These are phyloP conservation scores for Drosophila kokeensis DNA, from an alignment of 2,888 invertebrate genomes.

Conservation along the genomic window DNA sequence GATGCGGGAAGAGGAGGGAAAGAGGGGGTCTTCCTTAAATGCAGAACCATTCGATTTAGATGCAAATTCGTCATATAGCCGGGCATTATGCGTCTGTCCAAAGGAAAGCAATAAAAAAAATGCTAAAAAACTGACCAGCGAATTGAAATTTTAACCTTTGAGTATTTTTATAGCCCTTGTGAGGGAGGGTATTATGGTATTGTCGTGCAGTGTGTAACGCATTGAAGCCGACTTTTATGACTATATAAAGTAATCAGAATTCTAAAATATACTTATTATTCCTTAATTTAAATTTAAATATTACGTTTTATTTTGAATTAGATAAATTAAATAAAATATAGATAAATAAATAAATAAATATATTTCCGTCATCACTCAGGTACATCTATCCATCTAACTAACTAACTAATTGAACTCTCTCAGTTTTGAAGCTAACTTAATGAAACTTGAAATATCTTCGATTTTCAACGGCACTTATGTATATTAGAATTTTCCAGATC, in stretches of 20 bases:
- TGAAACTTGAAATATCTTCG: not conserved
- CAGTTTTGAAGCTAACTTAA: not conserved
- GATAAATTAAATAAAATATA: not conserved
- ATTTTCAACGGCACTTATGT: not conserved
- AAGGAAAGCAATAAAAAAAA: constrained; percentile 55
- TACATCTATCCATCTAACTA: rapidly evolving
- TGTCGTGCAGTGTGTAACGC: not conserved
- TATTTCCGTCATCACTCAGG: not conserved
- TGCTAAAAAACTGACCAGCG: constrained; percentile 47
- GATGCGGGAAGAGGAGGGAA: not conserved
- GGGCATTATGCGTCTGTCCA: constrained; percentile 43
- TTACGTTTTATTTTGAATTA: not conserved
- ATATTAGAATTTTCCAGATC: not conserved
- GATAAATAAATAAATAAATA: not conserved
- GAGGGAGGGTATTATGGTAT: not conserved
- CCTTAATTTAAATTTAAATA: not conserved
- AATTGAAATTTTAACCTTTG: constrained; percentile 49
- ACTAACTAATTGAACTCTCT: not conserved
- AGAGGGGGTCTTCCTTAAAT: not conserved
- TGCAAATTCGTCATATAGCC: constrained; percentile 84
- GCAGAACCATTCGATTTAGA: constrained; percentile 83
- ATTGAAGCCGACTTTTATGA: not conserved
- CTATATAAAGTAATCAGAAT: not conserved
- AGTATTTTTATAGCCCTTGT: constrained; percentile 31
- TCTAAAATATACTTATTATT: not conserved